Evolutionary conservation across 2,888 invertebrate genomes (phyloP).

Genomic region (Mesorhabditis sp.): DNA sequence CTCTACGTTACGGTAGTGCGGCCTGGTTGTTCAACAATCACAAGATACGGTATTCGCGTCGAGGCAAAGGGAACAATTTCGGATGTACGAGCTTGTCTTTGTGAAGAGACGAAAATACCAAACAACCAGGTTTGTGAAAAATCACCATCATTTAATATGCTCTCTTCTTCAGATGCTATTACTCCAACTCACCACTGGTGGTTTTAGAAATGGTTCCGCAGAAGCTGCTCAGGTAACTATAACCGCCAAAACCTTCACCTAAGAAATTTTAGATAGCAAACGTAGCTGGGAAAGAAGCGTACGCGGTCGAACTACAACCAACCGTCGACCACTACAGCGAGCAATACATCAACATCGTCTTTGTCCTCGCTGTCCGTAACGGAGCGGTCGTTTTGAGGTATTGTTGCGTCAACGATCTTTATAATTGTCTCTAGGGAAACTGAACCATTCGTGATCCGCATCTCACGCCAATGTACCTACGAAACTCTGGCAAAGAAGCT

Average conservation of each 20-base stretch:
- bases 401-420: not conserved
- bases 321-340: slow-evolving; percentile 2
- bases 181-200: not conserved
- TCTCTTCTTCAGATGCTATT: not conserved
- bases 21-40: not conserved
- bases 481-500: not conserved
- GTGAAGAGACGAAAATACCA: slow-evolving; percentile 1
- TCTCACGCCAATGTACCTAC: not conserved
- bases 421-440: not conserved
- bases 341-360: not conserved
- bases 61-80: not conserved
- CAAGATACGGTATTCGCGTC: not conserved
- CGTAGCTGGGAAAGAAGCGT: not conserved
- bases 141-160: not conserved
- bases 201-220: not conserved
- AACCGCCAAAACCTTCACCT: not conserved
- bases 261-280: not conserved
- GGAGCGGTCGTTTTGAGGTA: not conserved
- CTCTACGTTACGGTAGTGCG: not conserved
- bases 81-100: not conserved
- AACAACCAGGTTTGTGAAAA: not conserved
- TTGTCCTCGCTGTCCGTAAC: not conserved
- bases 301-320: slow-evolving; percentile 6
- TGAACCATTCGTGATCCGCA: not conserved
- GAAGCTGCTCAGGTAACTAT: not conserved